Evolutionary conservation across 2,113 vertebrate genomes (phyloP).

Genomic region (Carassius gibelio): DNA sequence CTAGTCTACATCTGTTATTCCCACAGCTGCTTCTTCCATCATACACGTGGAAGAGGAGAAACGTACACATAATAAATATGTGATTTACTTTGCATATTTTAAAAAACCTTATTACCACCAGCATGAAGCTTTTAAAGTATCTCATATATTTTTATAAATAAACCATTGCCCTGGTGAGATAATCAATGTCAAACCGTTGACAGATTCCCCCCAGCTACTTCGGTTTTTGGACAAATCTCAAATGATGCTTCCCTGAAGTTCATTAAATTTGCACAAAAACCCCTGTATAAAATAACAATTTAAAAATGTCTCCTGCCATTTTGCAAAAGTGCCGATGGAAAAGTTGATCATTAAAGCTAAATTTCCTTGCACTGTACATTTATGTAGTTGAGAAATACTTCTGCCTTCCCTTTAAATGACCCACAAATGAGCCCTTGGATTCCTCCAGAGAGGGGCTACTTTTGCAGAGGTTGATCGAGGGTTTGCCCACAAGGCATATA

Average conservation of each 20-base stretch:
- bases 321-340: constrained; percentile 27
- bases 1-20: constrained; percentile 18
- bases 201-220: constrained; percentile 40
- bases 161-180: constrained; percentile 43
- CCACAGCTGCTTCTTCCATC: not conserved
- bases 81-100: constrained; percentile 59
- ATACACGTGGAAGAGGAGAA: constrained; percentile 52
- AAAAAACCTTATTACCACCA: constrained; percentile 18
- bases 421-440: constrained; percentile 29
- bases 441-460: constrained; percentile 35
- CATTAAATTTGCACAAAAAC: constrained; percentile 56
- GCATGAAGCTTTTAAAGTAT: constrained; percentile 32
- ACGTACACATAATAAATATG: constrained; percentile 52
- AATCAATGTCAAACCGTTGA: constrained; percentile 42
- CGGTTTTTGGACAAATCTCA: constrained; percentile 49
- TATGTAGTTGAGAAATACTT: not conserved
- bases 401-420: constrained; percentile 27
- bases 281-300: constrained; percentile 45
- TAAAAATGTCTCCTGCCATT: constrained; percentile 31
- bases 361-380: constrained; percentile 21
- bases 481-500: constrained; percentile 1
- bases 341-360: constrained; percentile 36
- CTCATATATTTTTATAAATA: constrained; percentile 35
- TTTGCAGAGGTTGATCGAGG: constrained; percentile 28
- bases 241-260: constrained; percentile 55